Base-by-base conservation (phyloP, 2,113 vertebrate species). In the Triplophysa tibetana region DNA sequence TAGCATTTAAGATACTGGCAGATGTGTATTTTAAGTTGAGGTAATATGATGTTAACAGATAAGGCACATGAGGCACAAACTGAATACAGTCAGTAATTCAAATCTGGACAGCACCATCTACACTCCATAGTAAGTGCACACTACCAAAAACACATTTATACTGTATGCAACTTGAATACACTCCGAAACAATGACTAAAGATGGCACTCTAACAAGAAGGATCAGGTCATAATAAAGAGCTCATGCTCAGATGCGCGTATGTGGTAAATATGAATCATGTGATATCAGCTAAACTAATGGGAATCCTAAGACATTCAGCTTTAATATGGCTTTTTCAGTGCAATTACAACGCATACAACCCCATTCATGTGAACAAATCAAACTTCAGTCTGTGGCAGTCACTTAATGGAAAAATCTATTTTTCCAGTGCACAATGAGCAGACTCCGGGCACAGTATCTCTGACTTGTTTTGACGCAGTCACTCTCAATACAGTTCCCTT, bases 361-460 rank as follows among this genome's bases (percentile, higher is more conserved):
- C 11, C 14, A 17, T 14, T 19, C 62, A 52, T 65, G 62, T 21
- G 60, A 54, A 64, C 11, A 24, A 54, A 64, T 65, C 45, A 54
- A 77, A 52, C 61, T 66, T 24, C 43, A 65, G 24, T 26, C 54
- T 72, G 19, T 54, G 48, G 8, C 9, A 9, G 54, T n/a, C 60
- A 43, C 23, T 54, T 56, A 4, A 61, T 48, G 43, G 54, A 70
- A 78, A 45, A 79, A 70, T 70, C 77, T 62, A 79, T 70, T 58
- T 69, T 60, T 78, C 33, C 38, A 19, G 24, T 61, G 58, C 56
- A 69, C 38, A 48, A 26, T 61, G 50, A 4, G 2, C 50, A 60
- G 14, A 24, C 48, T 16, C 62, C 1, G 14, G 33, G 12, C 54
- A 43, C n/a, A 4, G 52, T 19, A 24, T 50, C 23, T 64, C 8